A percentile compares a stretch with the other conserved stretches of the same genome.
Evolutionary conservation across 1,140 invertebrate species (phyloP).

Genomic region (Bombus consobrinus): DNA sequence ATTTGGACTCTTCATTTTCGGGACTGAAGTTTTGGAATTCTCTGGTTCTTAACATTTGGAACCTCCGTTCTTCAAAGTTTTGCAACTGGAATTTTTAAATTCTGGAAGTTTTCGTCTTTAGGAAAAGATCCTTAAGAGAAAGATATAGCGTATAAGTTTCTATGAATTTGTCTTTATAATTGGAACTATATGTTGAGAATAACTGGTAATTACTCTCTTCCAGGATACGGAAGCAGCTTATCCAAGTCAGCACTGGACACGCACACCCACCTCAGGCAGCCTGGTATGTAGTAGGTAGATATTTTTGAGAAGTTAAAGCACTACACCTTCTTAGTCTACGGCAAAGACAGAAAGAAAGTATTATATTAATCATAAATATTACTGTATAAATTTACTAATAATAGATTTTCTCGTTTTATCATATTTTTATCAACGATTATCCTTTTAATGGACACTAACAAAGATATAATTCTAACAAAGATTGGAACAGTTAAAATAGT

Average conservation of each 20-base stretch:
- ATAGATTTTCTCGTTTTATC: no score
- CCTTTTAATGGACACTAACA: neutral
- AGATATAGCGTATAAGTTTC: neutral
- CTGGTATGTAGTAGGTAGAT: conserved; percentile 87
- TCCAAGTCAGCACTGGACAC: conserved; percentile 91
- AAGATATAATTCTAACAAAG: neutral
- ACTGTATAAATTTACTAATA: neutral
- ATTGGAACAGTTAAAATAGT: neutral
- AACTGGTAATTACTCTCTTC: conserved; percentile 74
- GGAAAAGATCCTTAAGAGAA: neutral
- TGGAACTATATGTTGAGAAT: neutral
- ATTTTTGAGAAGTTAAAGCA: conserved; percentile 77
- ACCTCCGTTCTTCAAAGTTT: neutral
- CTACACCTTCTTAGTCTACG: conserved; percentile 24
- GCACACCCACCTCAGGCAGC: conserved; percentile 92
- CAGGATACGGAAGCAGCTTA: conserved; percentile 91
- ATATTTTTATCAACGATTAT: neutral
- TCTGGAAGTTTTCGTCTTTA: neutral
- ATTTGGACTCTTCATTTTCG: neutral
- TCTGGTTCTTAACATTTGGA: neutral
- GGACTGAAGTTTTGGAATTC: neutral
- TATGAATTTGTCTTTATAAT: neutral
- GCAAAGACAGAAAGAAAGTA: neutral
- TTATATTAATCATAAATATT: neutral
- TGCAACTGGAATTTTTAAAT: neutral